Conservation (phyloP, 2,797 vertebrate species). For the Psittacula derbiana region DNA sequence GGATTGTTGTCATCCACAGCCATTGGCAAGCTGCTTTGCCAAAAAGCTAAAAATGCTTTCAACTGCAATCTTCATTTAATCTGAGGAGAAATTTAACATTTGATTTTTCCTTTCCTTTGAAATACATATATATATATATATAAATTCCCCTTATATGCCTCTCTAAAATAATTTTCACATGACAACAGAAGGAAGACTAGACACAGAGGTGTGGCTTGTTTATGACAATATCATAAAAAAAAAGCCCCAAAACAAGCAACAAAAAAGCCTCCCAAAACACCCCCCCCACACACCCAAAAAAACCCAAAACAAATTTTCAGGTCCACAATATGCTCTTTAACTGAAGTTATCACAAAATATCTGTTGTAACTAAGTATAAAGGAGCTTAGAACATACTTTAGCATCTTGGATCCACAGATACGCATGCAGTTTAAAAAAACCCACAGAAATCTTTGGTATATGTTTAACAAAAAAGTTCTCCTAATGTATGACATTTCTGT, state of each 20-base stretch:
- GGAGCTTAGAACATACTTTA: neutral
- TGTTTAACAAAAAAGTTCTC: neutral
- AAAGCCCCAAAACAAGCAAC: neutral
- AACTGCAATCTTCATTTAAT: neutral
- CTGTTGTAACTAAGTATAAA: neutral
- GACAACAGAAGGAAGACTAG: neutral
- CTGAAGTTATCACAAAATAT: neutral
- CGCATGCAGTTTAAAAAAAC: neutral
- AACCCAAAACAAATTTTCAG: neutral
- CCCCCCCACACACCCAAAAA: neutral
- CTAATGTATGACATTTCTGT: neutral
- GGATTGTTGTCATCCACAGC: neutral
- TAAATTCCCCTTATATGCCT: neutral
- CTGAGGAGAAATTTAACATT: neutral
- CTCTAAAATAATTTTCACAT: neutral
- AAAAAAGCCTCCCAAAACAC: neutral
- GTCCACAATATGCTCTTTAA: neutral
- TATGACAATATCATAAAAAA: neutral
- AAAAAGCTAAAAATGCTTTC: neutral
- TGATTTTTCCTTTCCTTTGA: neutral
- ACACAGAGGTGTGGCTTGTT: neutral
- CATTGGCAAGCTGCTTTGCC: neutral
- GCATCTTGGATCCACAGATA: neutral
- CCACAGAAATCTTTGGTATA: neutral
- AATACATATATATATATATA: neutral